These are phyloP conservation scores for Arvicanthis niloticus DNA, from an alignment of 2,113 vertebrate genomes.

Conservation along the genomic window DNA sequence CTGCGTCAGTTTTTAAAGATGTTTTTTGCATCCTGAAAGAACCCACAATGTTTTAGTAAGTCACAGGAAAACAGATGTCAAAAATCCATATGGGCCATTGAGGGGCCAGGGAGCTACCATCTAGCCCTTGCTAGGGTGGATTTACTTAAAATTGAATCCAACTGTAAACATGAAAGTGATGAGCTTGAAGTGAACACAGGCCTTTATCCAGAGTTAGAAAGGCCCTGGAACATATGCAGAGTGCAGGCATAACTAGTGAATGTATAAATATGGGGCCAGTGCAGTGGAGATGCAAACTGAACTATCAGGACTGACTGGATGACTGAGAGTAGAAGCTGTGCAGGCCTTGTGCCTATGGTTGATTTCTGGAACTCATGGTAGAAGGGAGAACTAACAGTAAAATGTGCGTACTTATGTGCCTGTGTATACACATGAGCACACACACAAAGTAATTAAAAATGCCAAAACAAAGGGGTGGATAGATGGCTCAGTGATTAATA, in stretches of 20 bases:
- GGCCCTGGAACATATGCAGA: background rate
- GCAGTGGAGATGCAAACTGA: background rate
- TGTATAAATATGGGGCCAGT: background rate
- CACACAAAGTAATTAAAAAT: background rate
- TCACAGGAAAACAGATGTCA: background rate
- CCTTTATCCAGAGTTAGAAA: background rate
- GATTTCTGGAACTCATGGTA: background rate
- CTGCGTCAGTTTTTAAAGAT: conserved; percentile 16
- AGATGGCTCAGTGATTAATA: background rate
- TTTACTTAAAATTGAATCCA: background rate
- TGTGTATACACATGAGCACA: background rate
- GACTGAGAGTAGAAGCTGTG: background rate
- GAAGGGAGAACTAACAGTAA: background rate
- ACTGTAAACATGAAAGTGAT: background rate
- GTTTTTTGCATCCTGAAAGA: background rate
- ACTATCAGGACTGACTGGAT: background rate
- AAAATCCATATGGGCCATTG: background rate
- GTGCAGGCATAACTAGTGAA: background rate
- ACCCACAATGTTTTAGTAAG: background rate
- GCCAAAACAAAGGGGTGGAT: background rate
- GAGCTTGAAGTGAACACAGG: background rate
- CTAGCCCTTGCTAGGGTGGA: background rate
- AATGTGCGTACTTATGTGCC: background rate
- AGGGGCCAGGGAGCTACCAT: background rate
- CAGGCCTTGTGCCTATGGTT: background rate